Evolutionary conservation across 2,888 invertebrate species (phyloP), one percentile per base, ranked within the genome.

Genomic region (Allolobophora icterica): DNA sequence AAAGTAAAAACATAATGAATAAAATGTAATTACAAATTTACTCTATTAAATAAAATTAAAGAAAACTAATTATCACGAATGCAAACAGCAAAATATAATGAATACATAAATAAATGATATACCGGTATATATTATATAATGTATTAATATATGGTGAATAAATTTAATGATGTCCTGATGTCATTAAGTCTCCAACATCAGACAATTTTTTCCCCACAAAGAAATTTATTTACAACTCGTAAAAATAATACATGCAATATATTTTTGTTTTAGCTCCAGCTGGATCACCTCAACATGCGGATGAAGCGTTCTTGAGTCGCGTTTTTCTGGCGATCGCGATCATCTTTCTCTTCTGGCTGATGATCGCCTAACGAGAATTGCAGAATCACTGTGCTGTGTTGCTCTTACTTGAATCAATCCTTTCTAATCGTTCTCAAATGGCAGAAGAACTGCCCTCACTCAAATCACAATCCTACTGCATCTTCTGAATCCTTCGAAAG

Each of bases 241-340:
- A 21, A 11, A 34, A 35, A 38, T 87, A 34, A 87, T 71, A 71
- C 30, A 71, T 87, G 30, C 11, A 84, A 34, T 84, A 19, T 84
- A 24, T n/a, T 34, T 24, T 90, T 89, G 89, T 96, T 96, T 38
- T 96, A 97, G 97, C 97, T 84, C 97, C 97, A 5, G 97, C 97
- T 93, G 98, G 97, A 93, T 97, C 97, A 17, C 97, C 97, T n/a
- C 98, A 98, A 95, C 97, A 97, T 94, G 97, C 97, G 94, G 98
- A 98, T 95, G 98, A 99, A 95, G 98, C 98, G 95, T 97, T 98
- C 95, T 96, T 99, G 93, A 98, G 98, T 11, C 98, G 98, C 96
- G 96, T 98, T 94, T 99, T 99, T 96, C 96, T 99, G 91, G 98
- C 98, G 97, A 97, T 99, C 94, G 98, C 98, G 92, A 96, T 98